These are phyloP conservation scores for Steatornis caripensis DNA, from an alignment of 2,113 vertebrate genomes.

Conservation along the genomic window DNA sequence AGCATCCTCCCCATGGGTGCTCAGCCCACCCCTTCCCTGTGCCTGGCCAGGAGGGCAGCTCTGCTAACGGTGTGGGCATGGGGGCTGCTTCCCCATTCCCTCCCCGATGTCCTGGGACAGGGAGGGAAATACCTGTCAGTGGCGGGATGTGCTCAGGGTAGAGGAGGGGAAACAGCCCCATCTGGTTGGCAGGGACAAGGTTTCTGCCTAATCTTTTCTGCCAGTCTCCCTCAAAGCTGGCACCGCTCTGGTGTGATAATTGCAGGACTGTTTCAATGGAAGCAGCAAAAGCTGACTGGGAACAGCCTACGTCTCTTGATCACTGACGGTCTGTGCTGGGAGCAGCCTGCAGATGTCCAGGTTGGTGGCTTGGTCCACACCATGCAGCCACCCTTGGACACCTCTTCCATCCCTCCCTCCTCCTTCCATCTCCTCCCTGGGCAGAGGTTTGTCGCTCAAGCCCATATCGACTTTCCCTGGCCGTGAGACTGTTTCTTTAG, in stretches of 20 bases:
- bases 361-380: neutral
- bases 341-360: neutral
- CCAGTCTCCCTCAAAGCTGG: neutral
- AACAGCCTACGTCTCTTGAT: neutral
- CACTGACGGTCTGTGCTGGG: accelerated
- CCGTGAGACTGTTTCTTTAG: neutral
- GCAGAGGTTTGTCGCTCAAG: neutral
- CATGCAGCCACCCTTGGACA: neutral
- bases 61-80: neutral
- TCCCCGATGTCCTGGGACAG: neutral
- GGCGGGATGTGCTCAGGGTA: neutral
- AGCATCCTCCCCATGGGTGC: neutral
- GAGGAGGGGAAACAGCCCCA: neutral
- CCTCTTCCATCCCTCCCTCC: neutral
- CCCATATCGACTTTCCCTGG: accelerated
- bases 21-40: neutral
- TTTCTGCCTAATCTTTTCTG: neutral
- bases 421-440: neutral
- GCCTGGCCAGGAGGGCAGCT: neutral
- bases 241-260: accelerated
- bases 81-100: neutral
- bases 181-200: neutral
- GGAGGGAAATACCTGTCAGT: neutral
- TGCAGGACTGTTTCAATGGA: neutral
- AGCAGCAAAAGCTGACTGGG: neutral